A percentile compares a stretch with the other conserved stretches of the same genome.
Conservation (phyloP, 1,140 invertebrate genomes). For the Trialeurodes vaporariorum region DNA sequence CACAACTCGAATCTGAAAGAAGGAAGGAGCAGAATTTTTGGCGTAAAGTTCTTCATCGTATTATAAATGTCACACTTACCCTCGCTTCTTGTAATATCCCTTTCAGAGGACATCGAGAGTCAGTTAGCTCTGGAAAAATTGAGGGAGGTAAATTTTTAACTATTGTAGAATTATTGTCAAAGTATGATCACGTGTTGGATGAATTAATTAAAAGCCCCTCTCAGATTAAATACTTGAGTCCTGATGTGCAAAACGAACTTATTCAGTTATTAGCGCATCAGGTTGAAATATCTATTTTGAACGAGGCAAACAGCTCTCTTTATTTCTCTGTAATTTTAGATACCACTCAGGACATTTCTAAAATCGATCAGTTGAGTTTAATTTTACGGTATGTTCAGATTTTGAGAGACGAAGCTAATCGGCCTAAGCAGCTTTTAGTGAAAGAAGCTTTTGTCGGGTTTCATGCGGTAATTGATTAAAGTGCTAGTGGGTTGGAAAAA, state of each 20-base stretch:
- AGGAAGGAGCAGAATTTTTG: conserved; percentile 11
- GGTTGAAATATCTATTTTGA: conserved; percentile 11
- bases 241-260: conserved; percentile 12
- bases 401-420: too few relatives aligned
- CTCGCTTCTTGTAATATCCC: conserved; percentile 15
- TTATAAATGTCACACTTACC: conserved; percentile 17
- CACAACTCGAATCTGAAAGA: too few relatives aligned
- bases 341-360: conserved; percentile 14
- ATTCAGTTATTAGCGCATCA: conserved; percentile 11
- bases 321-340: conserved; percentile 17
- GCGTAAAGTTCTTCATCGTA: conserved; percentile 12
- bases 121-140: conserved; percentile 4
- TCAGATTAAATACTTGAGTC: conserved; percentile 12
- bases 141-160: conserved; percentile 14
- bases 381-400: conserved; percentile 12
- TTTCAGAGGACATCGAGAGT: conserved; percentile 16
- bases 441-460: conserved; percentile 15
- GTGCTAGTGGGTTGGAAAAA: neutral
- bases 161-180: conserved; percentile 10
- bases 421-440: conserved; percentile 7
- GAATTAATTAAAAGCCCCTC: conserved; percentile 3
- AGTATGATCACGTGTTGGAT: conserved; percentile 12
- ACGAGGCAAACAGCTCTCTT: conserved; percentile 3
- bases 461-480: conserved; percentile 9
- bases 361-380: conserved; percentile 12